phyloP scores from a whole-genome alignment of 2,888 invertebrate genomes.

The Drosophila robusta region DNA sequence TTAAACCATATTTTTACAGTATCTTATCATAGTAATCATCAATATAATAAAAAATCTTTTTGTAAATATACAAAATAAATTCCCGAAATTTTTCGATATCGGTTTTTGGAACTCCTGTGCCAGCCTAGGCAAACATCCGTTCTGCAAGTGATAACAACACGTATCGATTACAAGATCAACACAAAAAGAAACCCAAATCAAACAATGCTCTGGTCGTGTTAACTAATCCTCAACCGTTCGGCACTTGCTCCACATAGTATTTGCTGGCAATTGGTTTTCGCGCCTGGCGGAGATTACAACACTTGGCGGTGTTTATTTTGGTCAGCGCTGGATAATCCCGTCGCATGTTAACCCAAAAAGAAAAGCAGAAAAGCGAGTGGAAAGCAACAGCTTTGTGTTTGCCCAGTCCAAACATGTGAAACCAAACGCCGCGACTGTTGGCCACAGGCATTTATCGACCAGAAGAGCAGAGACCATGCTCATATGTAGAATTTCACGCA shows the following conservation, averaged over 20 bases:
- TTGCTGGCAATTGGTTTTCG: slow-evolving; percentile 53
- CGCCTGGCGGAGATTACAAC: slow-evolving; percentile 68
- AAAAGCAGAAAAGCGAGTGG: slow-evolving; percentile 28
- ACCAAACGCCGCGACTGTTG: background rate
- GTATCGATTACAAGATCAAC: slow-evolving; percentile 73
- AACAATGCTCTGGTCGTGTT: slow-evolving; percentile 51
- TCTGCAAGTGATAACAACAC: slow-evolving; percentile 25
- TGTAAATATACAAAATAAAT: too few relatives aligned
- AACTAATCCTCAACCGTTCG: slow-evolving; percentile 44
- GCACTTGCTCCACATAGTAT: slow-evolving; percentile 55
- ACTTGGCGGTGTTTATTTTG: slow-evolving; percentile 70
- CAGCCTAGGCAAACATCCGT: slow-evolving; percentile 60
- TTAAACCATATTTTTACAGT: too few relatives aligned
- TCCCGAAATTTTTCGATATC: background rate
- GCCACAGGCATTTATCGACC: slow-evolving; percentile 30
- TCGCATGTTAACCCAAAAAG: slow-evolving; percentile 69
- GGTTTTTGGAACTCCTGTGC: background rate
- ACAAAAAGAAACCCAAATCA: slow-evolving; percentile 27
- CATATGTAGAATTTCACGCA: slow-evolving; percentile 73
- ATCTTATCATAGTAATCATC: background rate
- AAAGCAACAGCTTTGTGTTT: slow-evolving; percentile 55
- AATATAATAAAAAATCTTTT: too few relatives aligned
- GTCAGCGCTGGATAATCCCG: slow-evolving; percentile 60
- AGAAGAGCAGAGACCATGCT: slow-evolving; percentile 11
- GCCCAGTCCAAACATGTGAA: slow-evolving; percentile 47